phyloP scores from a whole-genome alignment of 2,113 vertebrate species.

The Rhipidura dahli region DNA sequence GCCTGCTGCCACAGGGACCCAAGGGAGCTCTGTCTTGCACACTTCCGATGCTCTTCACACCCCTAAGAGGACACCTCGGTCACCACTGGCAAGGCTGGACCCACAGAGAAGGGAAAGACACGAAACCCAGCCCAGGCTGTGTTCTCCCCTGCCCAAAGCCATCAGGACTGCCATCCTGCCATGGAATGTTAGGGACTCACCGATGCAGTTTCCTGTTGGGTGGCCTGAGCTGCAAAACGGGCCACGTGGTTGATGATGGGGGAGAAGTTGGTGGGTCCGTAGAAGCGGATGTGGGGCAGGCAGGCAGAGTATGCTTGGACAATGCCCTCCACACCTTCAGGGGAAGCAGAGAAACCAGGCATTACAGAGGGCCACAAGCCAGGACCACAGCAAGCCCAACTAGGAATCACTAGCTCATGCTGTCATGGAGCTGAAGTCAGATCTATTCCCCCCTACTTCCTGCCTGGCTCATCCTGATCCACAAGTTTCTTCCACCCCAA shows the following conservation, averaged over 20 bases:
- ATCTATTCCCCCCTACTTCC: fast-evolving
- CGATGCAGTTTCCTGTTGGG: constrained; percentile 86
- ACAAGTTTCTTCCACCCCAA: not conserved
- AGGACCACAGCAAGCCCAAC: not conserved
- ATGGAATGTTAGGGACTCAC: constrained; percentile 62
- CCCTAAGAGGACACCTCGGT: not conserved
- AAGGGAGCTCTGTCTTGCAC: not conserved
- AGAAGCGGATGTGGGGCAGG: constrained; percentile 95
- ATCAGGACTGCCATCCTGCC: not conserved
- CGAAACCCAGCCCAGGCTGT: not conserved
- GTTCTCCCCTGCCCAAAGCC: not conserved
- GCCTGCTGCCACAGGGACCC: not conserved
- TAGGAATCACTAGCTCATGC: not conserved
- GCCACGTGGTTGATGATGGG: constrained; percentile 97
- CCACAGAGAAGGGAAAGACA: not conserved
- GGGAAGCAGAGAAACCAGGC: not conserved
- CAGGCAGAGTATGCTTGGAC: constrained; percentile 92
- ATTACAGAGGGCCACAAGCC: not conserved
- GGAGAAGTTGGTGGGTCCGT: constrained; percentile 95
- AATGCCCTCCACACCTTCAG: constrained; percentile 92
- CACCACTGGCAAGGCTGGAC: not conserved
- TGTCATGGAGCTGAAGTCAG: not conserved
- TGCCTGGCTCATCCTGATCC: not conserved
- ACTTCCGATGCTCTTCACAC: not conserved
- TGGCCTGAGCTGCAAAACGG: constrained; percentile 90